A percentile compares a stretch with the other conserved stretches of the same genome.
These are phyloP conservation scores for Campoletis raptor DNA, from an alignment of 2,888 invertebrate genomes.

Conservation along the genomic window DNA sequence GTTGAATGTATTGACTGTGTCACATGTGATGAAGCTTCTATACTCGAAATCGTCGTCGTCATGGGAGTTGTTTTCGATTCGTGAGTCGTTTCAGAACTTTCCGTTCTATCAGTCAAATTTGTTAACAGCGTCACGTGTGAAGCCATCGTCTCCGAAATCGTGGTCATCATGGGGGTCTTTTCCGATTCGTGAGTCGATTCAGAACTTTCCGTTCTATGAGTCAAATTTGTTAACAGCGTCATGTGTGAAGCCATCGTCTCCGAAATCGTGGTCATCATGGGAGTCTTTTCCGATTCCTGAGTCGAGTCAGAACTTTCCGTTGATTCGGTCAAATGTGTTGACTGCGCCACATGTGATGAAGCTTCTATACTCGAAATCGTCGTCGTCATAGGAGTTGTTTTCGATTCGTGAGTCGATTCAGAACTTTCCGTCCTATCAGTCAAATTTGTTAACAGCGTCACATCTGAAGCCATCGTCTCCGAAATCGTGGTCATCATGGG, in stretches of 20 bases:
- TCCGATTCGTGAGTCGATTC: too few relatives aligned
- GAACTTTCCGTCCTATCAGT: neutral
- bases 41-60: neutral
- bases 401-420: neutral
- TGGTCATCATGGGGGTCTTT: neutral
- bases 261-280: too few relatives aligned
- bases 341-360: neutral
- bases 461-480: neutral
- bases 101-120: neutral
- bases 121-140: neutral
- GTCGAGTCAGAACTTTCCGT: neutral
- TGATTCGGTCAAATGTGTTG: neutral
- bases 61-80: neutral
- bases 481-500: neutral
- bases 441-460: neutral
- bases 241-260: too few relatives aligned
- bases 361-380: neutral
- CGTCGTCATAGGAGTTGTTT: neutral
- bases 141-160: neutral
- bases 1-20: neutral
- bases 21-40: neutral
- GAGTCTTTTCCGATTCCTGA: neutral
- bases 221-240: too few relatives aligned
- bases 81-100: neutral
- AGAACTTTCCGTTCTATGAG: too few relatives aligned